phyloP scores from a whole-genome alignment of 1,140 invertebrate genomes.

The Melitaea cinxia region DNA sequence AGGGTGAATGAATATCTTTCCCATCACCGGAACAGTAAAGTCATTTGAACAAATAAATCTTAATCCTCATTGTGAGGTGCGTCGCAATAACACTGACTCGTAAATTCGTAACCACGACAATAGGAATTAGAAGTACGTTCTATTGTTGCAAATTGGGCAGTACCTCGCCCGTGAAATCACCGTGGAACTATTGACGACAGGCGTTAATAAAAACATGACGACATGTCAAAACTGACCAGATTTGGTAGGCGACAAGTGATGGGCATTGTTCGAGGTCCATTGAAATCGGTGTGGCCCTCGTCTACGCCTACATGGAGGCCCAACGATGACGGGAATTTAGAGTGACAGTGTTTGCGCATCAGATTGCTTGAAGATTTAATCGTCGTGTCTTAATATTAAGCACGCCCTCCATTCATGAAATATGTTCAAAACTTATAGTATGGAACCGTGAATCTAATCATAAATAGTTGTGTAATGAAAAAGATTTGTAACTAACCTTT shows the following conservation, averaged over 20 bases:
- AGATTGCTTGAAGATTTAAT: slow-evolving; percentile 69
- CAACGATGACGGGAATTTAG: slow-evolving; percentile 50
- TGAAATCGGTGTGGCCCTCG: slow-evolving; percentile 75
- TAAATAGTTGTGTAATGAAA: slow-evolving; percentile 31
- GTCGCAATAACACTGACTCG: slow-evolving; percentile 69
- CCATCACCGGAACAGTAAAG: slow-evolving; percentile 53
- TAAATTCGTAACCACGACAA: slow-evolving; percentile 68
- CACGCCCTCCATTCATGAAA: slow-evolving; percentile 68
- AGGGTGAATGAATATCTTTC: slow-evolving; percentile 43
- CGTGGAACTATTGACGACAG: slow-evolving; percentile 63
- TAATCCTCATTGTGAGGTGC: slow-evolving; percentile 69
- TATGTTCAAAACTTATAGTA: slow-evolving; percentile 21
- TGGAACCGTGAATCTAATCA: slow-evolving; percentile 27
- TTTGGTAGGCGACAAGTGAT: slow-evolving; percentile 76
- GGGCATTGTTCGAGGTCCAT: slow-evolving; percentile 63
- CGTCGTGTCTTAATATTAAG: slow-evolving; percentile 59
- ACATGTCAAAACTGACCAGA: slow-evolving; percentile 79
- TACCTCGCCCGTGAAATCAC: slow-evolving; percentile 63
- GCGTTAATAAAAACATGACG: slow-evolving; percentile 78
- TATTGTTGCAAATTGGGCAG: slow-evolving; percentile 76
- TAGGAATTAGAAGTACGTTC: slow-evolving; percentile 71
- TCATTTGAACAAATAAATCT: slow-evolving; percentile 74
- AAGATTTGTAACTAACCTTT: too few relatives aligned
- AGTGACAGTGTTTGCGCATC: slow-evolving; percentile 72
- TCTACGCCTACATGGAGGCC: slow-evolving; percentile 67